A percentile compares a stretch with the other conserved stretches of the same genome.
Conservation (phyloP, 2,113 vertebrate genomes). For the Trachemys scripta region DNA sequence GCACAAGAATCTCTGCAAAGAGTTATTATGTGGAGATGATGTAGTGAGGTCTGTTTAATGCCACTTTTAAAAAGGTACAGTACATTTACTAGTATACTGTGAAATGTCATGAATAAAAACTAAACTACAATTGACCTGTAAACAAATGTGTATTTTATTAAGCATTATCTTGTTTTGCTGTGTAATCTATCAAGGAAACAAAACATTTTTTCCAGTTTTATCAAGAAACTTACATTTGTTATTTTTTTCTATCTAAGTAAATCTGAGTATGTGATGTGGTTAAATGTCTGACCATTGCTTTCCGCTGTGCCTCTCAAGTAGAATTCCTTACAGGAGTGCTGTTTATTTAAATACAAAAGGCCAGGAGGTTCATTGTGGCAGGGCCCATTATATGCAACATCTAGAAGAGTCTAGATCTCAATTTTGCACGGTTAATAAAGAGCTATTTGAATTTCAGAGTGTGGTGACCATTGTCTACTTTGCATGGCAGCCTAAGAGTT, state of each 20-base stretch:
- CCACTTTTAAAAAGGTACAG: not conserved
- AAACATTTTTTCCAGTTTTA: not conserved
- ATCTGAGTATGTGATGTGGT: not conserved
- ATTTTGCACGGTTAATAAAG: not conserved
- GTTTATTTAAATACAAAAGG: not conserved
- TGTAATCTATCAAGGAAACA: not conserved
- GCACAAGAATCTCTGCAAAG: not conserved
- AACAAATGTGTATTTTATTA: not conserved
- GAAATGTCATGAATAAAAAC: not conserved
- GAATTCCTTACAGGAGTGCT: not conserved
- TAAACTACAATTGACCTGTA: not conserved
- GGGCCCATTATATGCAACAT: not conserved
- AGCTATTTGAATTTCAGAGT: not conserved
- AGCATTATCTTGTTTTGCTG: not conserved
- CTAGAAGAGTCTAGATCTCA: not conserved
- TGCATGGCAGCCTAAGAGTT: not conserved
- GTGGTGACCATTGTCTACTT: not conserved
- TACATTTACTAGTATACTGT: not conserved
- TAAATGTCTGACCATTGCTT: not conserved
- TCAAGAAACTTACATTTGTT: not conserved
- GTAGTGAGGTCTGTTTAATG: not conserved
- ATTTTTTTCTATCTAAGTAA: not conserved
- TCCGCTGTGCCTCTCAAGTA: not conserved
- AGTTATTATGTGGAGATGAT: not conserved
- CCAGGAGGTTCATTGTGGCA: not conserved